phyloP scores from a whole-genome alignment of 1,140 invertebrate genomes.

The Meloidogyne floridensis region DNA sequence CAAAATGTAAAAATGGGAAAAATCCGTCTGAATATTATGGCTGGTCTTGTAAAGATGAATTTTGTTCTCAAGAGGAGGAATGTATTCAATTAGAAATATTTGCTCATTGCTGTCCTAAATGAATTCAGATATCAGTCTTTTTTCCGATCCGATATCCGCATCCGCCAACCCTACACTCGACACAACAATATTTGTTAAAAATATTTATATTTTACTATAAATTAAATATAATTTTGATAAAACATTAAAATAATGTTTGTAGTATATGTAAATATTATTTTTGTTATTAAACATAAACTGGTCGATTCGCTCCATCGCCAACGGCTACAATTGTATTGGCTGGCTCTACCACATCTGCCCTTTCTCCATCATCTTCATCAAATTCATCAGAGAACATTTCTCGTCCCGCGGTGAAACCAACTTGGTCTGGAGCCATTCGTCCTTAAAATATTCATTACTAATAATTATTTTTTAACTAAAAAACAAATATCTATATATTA shows the following conservation, averaged over 20 bases:
- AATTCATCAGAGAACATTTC: background rate
- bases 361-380: background rate
- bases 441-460: background rate
- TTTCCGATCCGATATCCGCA: too few relatives aligned
- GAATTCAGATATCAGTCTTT: too few relatives aligned
- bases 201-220: too few relatives aligned
- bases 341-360: background rate
- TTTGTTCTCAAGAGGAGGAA: background rate
- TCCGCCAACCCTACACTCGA: too few relatives aligned
- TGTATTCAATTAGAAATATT: background rate
- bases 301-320: background rate
- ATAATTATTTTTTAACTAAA: too few relatives aligned
- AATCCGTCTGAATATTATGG: background rate
- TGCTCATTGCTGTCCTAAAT: too few relatives aligned
- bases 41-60: constrained; percentile 9
- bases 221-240: too few relatives aligned
- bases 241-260: background rate
- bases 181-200: too few relatives aligned
- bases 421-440: background rate
- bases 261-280: background rate
- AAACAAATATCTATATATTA: too few relatives aligned
- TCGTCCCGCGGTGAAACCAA: background rate
- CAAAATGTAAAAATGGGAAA: too few relatives aligned
- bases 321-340: background rate
- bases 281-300: background rate